Percentiles rank a stretch among this genome's conserved stretches.
Evolutionary conservation across 2,888 invertebrate species (phyloP).

Genomic region (Calameuta idolon): DNA sequence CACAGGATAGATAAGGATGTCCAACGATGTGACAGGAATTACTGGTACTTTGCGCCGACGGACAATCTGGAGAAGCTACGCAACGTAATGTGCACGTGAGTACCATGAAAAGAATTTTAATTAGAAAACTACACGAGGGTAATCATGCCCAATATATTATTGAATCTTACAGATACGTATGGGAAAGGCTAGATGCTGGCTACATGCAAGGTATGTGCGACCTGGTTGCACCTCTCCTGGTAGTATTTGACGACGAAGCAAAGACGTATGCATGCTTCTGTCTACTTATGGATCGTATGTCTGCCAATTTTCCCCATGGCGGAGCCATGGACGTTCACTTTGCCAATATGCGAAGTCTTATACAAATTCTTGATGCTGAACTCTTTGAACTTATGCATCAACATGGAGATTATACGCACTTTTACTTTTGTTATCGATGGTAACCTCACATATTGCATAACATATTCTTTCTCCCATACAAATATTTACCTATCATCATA

Average conservation of each 20-base stretch:
- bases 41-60: conserved; percentile 86
- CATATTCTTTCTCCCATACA: background rate
- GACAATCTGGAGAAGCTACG: conserved; percentile 92
- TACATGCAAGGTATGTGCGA: conserved; percentile 99
- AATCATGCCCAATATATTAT: background rate
- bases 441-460: background rate
- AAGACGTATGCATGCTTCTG: conserved; percentile 92
- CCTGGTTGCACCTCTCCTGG: conserved; percentile 90
- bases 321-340: conserved; percentile 97
- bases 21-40: conserved; percentile 93
- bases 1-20: conserved; percentile 98
- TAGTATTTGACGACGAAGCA: conserved; percentile 93
- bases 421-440: conserved; percentile 98
- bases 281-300: conserved; percentile 90
- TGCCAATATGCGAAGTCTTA: conserved; percentile 92
- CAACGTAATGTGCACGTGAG: conserved; percentile 96
- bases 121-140: background rate
- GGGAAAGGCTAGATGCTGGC: conserved; percentile 93
- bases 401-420: conserved; percentile 95
- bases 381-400: conserved; percentile 95
- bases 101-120: conserved; percentile 29
- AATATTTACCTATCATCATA: background rate
- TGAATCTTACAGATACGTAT: conserved; percentile 82
- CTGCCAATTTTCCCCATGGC: conserved; percentile 91
- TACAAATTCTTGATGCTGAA: conserved; percentile 92